Conservation (phyloP, 2,888 invertebrate genomes). For the Polyommatus icarus region DNA sequence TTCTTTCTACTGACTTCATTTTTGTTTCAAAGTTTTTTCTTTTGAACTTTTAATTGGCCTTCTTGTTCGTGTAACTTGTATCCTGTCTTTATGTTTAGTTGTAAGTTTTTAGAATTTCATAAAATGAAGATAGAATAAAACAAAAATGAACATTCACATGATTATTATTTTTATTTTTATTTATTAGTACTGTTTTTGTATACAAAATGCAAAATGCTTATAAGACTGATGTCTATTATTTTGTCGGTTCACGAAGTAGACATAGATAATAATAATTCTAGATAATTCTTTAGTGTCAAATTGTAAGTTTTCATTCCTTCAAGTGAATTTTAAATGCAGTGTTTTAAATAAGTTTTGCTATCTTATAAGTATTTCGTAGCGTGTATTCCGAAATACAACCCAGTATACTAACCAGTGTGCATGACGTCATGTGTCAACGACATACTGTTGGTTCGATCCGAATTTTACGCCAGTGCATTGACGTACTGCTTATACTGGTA, state of each 20-base stretch:
- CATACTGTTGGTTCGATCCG: too few species aligned
- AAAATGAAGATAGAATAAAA: not conserved
- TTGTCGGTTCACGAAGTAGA: not conserved
- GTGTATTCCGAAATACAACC: not conserved
- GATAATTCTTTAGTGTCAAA: constrained; percentile 16
- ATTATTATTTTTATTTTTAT: constrained; percentile 1
- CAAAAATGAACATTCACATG: not conserved
- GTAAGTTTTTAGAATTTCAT: not conserved
- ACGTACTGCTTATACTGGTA: too few species aligned
- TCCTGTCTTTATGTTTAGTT: not conserved
- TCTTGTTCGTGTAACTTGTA: not conserved
- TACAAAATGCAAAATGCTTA: not conserved
- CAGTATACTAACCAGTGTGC: not conserved
- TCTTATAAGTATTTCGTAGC: constrained; percentile 7
- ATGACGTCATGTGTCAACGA: too few species aligned
- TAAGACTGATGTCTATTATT: constrained; percentile 5
- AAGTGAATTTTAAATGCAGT: constrained; percentile 11
- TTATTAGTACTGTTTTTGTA: not conserved
- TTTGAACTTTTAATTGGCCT: not conserved
- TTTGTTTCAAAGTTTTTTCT: not conserved
- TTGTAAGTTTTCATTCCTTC: constrained; percentile 17
- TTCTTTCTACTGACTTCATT: not conserved
- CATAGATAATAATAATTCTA: not conserved
- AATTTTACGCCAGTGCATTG: too few species aligned
- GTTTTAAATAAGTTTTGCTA: constrained; percentile 12